Evolutionary conservation across 1,140 invertebrate genomes (phyloP), one percentile per base, ranked within the genome.

Genomic region (Drosophila persimilis): DNA sequence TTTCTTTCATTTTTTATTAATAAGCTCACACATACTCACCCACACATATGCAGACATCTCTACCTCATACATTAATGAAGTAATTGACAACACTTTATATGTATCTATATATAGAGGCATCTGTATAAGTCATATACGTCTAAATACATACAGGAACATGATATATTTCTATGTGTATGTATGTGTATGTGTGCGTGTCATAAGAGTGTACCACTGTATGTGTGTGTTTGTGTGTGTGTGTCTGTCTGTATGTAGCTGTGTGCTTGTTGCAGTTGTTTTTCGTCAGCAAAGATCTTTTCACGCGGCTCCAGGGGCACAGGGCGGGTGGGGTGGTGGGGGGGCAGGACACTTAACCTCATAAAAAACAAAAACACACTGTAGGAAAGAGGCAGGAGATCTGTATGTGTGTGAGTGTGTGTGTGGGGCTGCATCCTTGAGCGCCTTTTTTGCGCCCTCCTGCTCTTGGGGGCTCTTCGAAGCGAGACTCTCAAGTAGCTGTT

Each of bases 11-110:
- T 62, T 45, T 72, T 46, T 69, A 86, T 86, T 88, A 88, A 88
- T 88, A 88, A 88, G 83, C 83, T 88, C 83, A 83, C 84, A 89
- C 83, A 88, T 88, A 86, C 83, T 88, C 83, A 86, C 83, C 83
- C 83, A 86, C 83, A 88, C 83, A 86, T 86, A 86, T 86, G 83
- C 83, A 86, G 83, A 86, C 83, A 86, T 86, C 83, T 86, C 81
- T 86, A 86, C 81, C 81, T 86, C 81, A 86, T 86, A 86, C 81
- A 86, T 77, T 86, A 88, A 88, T 88, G 84, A 88, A 88, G 83
- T 88, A 88, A 88, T 88, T 88, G 83, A 84, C 83, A 86, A 86
- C 83, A 86, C 83, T 86, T 86, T 74, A 86, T 73, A 80, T 77
- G 60, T 63, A 80, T 75, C 77, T 79, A 76, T 76, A 66, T 70